These are phyloP conservation scores for Trinorchestia longiramus DNA, from an alignment of 1,140 invertebrate genomes.

Conservation along the genomic window DNA sequence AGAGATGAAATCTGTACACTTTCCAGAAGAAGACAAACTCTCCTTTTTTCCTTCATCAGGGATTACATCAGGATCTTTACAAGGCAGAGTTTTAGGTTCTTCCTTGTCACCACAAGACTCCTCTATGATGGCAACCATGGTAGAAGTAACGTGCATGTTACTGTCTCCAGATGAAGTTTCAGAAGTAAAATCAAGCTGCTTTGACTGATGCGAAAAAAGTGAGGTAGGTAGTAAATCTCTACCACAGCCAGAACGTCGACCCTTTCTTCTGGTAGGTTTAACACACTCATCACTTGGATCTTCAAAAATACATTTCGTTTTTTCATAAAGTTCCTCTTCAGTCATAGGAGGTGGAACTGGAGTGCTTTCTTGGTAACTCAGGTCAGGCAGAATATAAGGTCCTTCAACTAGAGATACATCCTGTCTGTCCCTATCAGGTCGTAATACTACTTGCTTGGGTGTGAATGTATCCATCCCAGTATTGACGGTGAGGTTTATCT, in stretches of 20 bases:
- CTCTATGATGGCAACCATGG: not conserved
- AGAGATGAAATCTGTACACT: not conserved
- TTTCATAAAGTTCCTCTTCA: not conserved
- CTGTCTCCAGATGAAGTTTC: not conserved
- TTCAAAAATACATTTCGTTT: not conserved
- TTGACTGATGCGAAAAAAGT: not conserved
- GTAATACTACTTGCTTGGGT: not conserved
- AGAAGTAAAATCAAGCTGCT: not conserved
- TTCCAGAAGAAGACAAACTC: not conserved
- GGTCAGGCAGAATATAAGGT: not conserved
- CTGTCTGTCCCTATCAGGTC: not conserved
- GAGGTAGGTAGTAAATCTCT: not conserved
- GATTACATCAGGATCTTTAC: not conserved
- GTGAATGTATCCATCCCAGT: not conserved
- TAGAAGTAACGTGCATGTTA: not conserved
- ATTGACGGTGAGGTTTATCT: not conserved
- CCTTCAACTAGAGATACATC: not conserved
- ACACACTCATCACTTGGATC: not conserved
- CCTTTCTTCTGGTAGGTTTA: not conserved
- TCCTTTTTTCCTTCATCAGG: not conserved
- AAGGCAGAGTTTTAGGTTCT: not conserved
- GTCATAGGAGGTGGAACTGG: not conserved
- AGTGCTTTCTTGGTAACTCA: not conserved
- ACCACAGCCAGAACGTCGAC: conserved; percentile 19
- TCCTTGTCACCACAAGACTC: not conserved